These are phyloP conservation scores for Troides oblongomaculatus DNA, from an alignment of 2,888 invertebrate genomes.

Conservation along the genomic window DNA sequence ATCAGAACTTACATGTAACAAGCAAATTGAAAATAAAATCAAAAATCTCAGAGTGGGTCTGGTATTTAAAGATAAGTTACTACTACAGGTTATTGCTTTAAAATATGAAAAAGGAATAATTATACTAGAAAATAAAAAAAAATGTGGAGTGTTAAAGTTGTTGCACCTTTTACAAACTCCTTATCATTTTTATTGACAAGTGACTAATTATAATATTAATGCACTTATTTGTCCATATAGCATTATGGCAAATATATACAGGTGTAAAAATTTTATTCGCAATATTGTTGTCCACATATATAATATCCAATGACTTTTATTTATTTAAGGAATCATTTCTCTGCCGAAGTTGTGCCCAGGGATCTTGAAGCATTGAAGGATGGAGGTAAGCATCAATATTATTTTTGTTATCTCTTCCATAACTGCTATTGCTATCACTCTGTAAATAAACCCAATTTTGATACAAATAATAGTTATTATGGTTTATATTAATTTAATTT, in stretches of 20 bases:
- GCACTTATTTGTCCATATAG: neutral
- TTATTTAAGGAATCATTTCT: slow-evolving; percentile 31
- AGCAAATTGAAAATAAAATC: too few species aligned
- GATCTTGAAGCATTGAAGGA: slow-evolving; percentile 70
- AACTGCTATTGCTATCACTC: slow-evolving; percentile 64
- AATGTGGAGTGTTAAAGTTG: neutral
- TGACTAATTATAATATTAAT: neutral
- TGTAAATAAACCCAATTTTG: slow-evolving; percentile 43
- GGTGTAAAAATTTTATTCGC: neutral
- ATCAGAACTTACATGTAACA: too few species aligned
- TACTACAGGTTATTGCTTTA: neutral
- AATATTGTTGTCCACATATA: neutral
- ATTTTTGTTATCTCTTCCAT: slow-evolving; percentile 45
- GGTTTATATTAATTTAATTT: neutral
- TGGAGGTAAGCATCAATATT: slow-evolving; percentile 67
- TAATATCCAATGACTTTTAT: neutral
- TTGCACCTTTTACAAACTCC: too few species aligned
- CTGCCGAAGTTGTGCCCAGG: slow-evolving; percentile 58
- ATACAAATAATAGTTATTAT: neutral
- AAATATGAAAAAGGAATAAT: neutral
- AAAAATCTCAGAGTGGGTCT: too few species aligned
- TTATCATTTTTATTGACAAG: neutral
- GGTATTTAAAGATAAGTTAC: neutral
- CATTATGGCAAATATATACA: neutral
- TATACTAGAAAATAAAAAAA: neutral